Evolutionary conservation across 2,797 vertebrate species (phyloP), one percentile per base, ranked within the genome.

Genomic region (Pipistrellus pipistrellus): DNA sequence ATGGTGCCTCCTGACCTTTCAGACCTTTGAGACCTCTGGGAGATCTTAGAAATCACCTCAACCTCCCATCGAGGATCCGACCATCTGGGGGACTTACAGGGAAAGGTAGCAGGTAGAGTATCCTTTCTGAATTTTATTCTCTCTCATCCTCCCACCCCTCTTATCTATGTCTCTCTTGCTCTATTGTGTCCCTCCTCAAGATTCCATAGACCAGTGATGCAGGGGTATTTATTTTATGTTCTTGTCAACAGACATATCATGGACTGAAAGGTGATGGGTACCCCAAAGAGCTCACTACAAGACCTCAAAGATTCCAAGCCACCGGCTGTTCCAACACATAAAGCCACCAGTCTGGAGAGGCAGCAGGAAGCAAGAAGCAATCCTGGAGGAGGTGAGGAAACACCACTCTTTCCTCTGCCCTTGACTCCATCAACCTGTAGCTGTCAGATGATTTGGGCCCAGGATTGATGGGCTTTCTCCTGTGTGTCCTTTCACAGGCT

Each of bases 41-140:
- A 35, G 32, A 93, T 82, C 96, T 94, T 96, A 97, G 96, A 91
- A 96, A 91, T 94, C 90, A 86, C 95, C 17, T 96, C 93, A 64
- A 92, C 76, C 88, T 96, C 92, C 77, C 27, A 75, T 88, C 66
- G n/a, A 91, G 87, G 84, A 95, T 68, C 32, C 93, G 53, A 17
- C 95, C 68, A 57, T 93, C 92, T 92, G 94, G 96, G 96, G 95
- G 75, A 72, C 12, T 68, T 66, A 88, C 95, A 75, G 95, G 96
- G 97, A 97, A 73, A 96, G 96, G 96, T 88, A 87, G 80, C 97
- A 97, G 97, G 97, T 97, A 97, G 95, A 96, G 96, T 97, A 97
- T 97, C 94, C 88, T 95, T 96, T 97, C 94, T 93, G 51, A 71
- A 80, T 96, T 94, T 94, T 87, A 72, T 90, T 85, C 71, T 66